These are phyloP conservation scores for Stenodera caucasica DNA, from an alignment of 2,888 invertebrate genomes.

Conservation along the genomic window DNA sequence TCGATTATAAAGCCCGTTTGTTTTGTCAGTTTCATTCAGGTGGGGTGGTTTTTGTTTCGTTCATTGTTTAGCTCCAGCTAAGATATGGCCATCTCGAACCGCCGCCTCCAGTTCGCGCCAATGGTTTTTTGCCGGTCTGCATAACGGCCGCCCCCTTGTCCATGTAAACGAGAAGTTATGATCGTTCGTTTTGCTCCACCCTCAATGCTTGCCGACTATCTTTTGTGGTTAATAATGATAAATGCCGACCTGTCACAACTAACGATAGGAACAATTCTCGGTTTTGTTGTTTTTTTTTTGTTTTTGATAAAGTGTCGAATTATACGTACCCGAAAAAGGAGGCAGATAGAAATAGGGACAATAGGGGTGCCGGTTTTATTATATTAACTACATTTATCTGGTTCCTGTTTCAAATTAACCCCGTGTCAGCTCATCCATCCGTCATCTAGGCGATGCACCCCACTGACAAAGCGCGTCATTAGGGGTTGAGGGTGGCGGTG, in stretches of 20 bases:
- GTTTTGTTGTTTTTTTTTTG: too few relatives aligned
- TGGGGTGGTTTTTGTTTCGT: background rate
- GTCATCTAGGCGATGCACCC: constrained; percentile 41
- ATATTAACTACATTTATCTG: constrained; percentile 53
- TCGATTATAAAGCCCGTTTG: background rate
- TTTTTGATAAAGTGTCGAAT: constrained; percentile 48
- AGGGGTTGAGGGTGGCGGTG: constrained; percentile 17
- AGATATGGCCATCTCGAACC: constrained; percentile 7
- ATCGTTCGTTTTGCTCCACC: constrained; percentile 31
- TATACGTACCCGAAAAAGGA: constrained; percentile 36
- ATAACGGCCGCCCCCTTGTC: constrained; percentile 34
- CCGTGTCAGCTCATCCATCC: constrained; percentile 49
- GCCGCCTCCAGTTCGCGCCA: constrained; percentile 17
- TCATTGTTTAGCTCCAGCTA: background rate
- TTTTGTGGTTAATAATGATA: constrained; percentile 36
- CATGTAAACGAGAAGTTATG: constrained; percentile 40
- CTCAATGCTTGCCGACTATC: constrained; percentile 9
- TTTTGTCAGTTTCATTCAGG: background rate
- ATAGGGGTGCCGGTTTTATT: constrained; percentile 40
- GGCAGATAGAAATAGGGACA: constrained; percentile 26
- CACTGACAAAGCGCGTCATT: constrained; percentile 23
- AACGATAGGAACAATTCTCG: constrained; percentile 31
- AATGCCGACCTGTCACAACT: constrained; percentile 27
- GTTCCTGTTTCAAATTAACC: constrained; percentile 53
- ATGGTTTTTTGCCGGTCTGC: constrained; percentile 27